Conservation (phyloP, 2,888 invertebrate genomes). For the Ernsta delagoae region DNA sequence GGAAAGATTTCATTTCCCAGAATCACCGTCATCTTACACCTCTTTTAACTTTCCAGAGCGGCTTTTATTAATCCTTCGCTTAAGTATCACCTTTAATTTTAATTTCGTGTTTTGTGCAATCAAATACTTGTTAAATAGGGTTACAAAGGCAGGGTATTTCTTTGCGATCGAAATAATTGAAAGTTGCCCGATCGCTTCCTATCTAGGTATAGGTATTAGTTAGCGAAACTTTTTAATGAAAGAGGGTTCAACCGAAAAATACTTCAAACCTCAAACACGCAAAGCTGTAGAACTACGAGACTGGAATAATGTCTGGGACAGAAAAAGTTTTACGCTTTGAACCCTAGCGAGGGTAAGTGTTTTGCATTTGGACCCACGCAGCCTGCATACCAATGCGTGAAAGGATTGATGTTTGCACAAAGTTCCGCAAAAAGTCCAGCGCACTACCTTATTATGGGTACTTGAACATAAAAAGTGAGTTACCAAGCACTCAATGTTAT, state of each 20-base stretch:
- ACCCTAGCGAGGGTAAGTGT: constrained; percentile 81
- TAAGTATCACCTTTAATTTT: constrained; percentile 33
- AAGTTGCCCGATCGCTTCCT: constrained; percentile 71
- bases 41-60: constrained; percentile 25
- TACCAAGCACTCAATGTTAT: constrained; percentile 22
- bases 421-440: constrained; percentile 46
- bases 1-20: constrained; percentile 22
- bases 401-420: constrained; percentile 78
- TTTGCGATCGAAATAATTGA: constrained; percentile 57
- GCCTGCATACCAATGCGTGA: constrained; percentile 79
- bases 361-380: constrained; percentile 78
- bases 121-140: constrained; percentile 39
- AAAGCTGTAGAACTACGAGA: constrained; percentile 80
- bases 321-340: constrained; percentile 82
- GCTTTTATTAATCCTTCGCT: constrained; percentile 29
- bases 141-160: constrained; percentile 45
- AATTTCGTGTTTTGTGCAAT: constrained; percentile 26
- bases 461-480: constrained; percentile 29
- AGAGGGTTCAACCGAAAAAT: constrained; percentile 75
- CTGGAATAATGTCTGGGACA: constrained; percentile 81
- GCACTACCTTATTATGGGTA: constrained; percentile 40
- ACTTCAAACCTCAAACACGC: constrained; percentile 79
- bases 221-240: constrained; percentile 76
- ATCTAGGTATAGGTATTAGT: constrained; percentile 64
- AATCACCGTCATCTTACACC: constrained; percentile 32